These are phyloP conservation scores for Eretmocerus hayati DNA, from an alignment of 2,888 invertebrate genomes.

Conservation along the genomic window DNA sequence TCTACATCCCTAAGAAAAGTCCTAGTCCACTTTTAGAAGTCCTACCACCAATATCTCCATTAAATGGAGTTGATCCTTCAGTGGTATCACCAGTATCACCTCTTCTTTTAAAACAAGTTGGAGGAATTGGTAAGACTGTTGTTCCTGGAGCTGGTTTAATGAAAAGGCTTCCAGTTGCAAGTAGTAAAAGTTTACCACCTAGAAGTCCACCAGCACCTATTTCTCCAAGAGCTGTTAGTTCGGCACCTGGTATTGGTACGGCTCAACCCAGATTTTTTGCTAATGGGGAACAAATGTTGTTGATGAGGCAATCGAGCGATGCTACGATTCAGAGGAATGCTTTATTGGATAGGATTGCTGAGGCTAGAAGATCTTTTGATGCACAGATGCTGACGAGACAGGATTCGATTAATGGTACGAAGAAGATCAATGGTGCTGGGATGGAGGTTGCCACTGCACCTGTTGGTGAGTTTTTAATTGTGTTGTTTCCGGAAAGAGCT, in stretches of 20 bases:
- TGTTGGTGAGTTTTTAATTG: background rate
- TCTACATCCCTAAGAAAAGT: constrained; percentile 82
- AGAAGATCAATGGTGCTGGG: too few species aligned
- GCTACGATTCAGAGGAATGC: constrained; percentile 17
- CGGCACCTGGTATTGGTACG: too few species aligned
- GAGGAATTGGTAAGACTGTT: constrained; percentile 50
- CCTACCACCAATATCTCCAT: constrained; percentile 50
- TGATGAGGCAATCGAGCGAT: background rate
- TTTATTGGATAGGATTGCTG: constrained; percentile 10
- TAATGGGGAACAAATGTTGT: constrained; percentile 20
- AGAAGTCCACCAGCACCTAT: constrained; percentile 40
- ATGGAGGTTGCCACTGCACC: background rate
- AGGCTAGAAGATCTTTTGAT: constrained; percentile 14
- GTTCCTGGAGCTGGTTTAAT: constrained; percentile 51
- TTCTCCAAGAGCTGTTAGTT: constrained; percentile 34
- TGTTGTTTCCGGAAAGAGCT: too few species aligned
- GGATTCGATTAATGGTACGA: too few species aligned
- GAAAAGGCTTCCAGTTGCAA: constrained; percentile 53
- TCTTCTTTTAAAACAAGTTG: too few species aligned
- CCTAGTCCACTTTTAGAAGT: constrained; percentile 33
- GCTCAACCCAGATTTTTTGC: constrained; percentile 28
- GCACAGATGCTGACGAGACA: too few species aligned
- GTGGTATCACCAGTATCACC: constrained; percentile 67
- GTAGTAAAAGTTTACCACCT: constrained; percentile 52
- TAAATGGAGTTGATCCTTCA: constrained; percentile 70